Conservation (phyloP, 1,140 invertebrate genomes). For the Melitaea cinxia region DNA sequence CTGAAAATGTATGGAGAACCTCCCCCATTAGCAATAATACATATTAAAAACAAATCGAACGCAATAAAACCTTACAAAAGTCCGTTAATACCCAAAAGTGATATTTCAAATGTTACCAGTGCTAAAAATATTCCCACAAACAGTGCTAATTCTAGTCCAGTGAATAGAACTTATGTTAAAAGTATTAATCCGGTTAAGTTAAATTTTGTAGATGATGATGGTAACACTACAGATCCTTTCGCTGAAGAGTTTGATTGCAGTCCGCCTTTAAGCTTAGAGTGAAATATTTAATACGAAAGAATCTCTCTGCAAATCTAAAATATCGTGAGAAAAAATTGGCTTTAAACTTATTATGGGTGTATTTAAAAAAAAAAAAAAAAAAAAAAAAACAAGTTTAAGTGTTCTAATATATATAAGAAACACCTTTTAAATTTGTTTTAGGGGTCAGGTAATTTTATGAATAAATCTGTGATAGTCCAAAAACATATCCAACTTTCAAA, state of each 20-base stretch:
- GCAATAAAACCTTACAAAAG: conserved; percentile 59
- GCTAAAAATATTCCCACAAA: conserved; percentile 34
- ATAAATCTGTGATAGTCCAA: too few relatives aligned
- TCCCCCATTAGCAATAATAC: conserved; percentile 64
- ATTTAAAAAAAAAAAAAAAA: too few relatives aligned
- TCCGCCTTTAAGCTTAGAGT: conserved; percentile 68
- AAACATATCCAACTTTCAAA: too few relatives aligned
- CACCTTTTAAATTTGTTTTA: too few relatives aligned
- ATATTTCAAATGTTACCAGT: conserved; percentile 44
- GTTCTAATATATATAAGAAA: too few relatives aligned
- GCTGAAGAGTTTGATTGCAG: conserved; percentile 70
- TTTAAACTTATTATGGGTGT: too few relatives aligned
- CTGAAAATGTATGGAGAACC: conserved; percentile 76
- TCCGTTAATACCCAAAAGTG: conserved; percentile 52
- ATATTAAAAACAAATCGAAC: conserved; percentile 67
- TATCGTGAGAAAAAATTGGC: too few relatives aligned
- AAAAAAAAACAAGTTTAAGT: too few relatives aligned
- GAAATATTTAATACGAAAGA: neutral
- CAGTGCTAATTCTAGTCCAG: conserved; percentile 40
- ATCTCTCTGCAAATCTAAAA: too few relatives aligned
- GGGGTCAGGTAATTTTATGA: too few relatives aligned
- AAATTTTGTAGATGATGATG: conserved; percentile 50
- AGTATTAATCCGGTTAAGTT: conserved; percentile 62
- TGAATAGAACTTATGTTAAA: conserved; percentile 51
- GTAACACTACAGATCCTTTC: conserved; percentile 54